Evolutionary conservation across 1,140 invertebrate species (phyloP), one percentile per base, ranked within the genome.

Genomic region (Rhopalosiphum maidis): DNA sequence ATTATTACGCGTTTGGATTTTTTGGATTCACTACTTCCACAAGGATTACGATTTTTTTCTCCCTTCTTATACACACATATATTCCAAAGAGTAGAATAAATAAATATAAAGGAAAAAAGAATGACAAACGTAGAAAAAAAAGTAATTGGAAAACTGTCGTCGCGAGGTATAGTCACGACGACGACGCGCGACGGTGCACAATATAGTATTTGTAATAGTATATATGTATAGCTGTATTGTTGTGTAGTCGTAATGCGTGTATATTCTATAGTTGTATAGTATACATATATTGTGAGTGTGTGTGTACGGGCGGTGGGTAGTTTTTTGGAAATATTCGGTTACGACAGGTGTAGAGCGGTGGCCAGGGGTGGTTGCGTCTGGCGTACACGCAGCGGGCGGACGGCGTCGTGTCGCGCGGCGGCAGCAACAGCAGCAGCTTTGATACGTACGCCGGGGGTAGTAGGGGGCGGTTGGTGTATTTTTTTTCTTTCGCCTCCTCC

Each of bases 61-160:
- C 35, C 22, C 82, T 83, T 41, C 82, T 83, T 83, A 83, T 83
- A 83, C 46, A 43, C 43, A 43, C 23, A 48, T 30, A n/a, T 51
- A 51, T 54, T 51, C 46, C 18, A 48, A 51, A 23, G 15, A 82
- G 35, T 83, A 43, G 77, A 41, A 83, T 41, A 37, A 92, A 83
- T 82, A 46, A 35, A 85, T 48, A 83, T 21, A 92, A 83, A 88
- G 18, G 86, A 35, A 22, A 51, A 88, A 35, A 88, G 46, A 88
- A 88, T 51, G 88, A 30, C 48, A 90, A 55, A 90, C 51, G 51
- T 41, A 22, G 23, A 51, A 41, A 92, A 77, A 83, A 92, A 83
- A 77, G n/a, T 92, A 92, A 92, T 92, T 92, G 91, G 91, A 92
- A 92, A 92, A 92, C 91, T 83, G 91, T 85, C 91, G 91, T 83